Percentiles rank a stretch among this genome's conserved stretches.
phyloP scores from a whole-genome alignment of 2,797 vertebrate species.

The Oreochromis grahami region DNA sequence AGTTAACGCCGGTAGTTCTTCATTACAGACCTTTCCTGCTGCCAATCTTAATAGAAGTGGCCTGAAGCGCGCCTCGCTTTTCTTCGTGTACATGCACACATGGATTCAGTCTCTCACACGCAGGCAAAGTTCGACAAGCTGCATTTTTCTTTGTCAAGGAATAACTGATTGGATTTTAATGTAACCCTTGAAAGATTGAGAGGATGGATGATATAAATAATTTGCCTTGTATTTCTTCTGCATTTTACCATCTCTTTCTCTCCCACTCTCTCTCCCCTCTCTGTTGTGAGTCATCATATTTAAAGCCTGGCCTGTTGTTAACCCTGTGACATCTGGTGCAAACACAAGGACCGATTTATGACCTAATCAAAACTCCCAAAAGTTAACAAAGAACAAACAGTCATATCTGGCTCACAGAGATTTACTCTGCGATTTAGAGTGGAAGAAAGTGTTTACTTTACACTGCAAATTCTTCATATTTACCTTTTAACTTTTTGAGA shows the following conservation, averaged over 20 bases:
- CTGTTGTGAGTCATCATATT: slow-evolving; percentile 34
- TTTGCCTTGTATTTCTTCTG: slow-evolving; percentile 8
- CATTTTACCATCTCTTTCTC: background rate
- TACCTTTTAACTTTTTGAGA: background rate
- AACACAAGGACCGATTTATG: slow-evolving; percentile 58
- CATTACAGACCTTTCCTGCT: slow-evolving; percentile 62
- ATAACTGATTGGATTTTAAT: slow-evolving; percentile 60
- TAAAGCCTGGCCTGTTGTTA: slow-evolving; percentile 62
- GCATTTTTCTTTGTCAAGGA: background rate
- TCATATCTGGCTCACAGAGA: slow-evolving; percentile 21
- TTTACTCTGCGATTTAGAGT: background rate
- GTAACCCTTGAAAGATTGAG: slow-evolving; percentile 38
- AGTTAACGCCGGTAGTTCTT: slow-evolving; percentile 39
- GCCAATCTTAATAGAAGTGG: slow-evolving; percentile 54
- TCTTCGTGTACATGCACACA: background rate
- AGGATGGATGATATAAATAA: slow-evolving; percentile 41
- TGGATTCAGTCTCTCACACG: background rate
- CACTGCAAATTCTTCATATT: background rate
- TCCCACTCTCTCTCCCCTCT: background rate
- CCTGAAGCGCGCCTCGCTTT: slow-evolving; percentile 8
- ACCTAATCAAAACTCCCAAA: slow-evolving; percentile 53
- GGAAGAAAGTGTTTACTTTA: background rate
- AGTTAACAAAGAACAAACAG: slow-evolving; percentile 33
- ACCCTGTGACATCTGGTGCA: slow-evolving; percentile 65
- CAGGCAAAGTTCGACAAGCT: slow-evolving; percentile 6